A percentile compares a stretch with the other conserved stretches of the same genome.
phyloP scores from a whole-genome alignment of 2,888 invertebrate genomes.

The Dasypogon diadema region DNA sequence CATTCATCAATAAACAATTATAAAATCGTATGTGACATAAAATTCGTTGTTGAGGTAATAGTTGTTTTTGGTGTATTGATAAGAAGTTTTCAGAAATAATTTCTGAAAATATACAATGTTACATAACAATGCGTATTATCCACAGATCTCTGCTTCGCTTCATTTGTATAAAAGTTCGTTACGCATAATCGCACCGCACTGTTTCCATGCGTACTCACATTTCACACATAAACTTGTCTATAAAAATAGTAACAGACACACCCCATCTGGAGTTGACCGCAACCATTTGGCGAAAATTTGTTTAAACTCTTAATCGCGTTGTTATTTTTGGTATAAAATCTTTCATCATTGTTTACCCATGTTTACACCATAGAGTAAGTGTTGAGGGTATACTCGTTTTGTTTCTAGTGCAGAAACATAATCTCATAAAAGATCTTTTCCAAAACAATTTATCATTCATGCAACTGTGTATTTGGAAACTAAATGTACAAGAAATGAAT shows the following conservation, averaged over 20 bases:
- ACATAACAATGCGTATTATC: neutral
- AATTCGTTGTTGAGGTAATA: neutral
- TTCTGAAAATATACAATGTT: neutral
- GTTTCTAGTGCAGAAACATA: no score
- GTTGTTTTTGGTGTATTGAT: neutral
- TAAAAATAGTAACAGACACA: conserved; percentile 23
- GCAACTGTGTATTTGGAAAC: neutral
- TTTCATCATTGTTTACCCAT: neutral
- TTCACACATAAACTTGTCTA: neutral
- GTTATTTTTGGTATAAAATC: neutral
- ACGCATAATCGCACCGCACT: conserved; percentile 21
- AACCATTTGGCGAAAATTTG: conserved; percentile 26
- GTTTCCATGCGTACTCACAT: neutral
- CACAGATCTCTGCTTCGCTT: neutral
- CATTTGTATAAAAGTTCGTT: conserved; percentile 16
- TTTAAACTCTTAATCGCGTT: conserved; percentile 3
- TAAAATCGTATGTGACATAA: conserved; percentile 1
- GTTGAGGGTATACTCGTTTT: no score
- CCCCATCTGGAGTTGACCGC: conserved; percentile 2
- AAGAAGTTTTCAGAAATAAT: no score
- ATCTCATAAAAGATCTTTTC: neutral
- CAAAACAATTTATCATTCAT: neutral
- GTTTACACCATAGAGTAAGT: no score
- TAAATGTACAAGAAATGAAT: neutral
- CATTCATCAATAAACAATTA: conserved; percentile 10